Conservation (phyloP, 37 sponge, comb jelly and placozoan genomes). For the Tethya wilhelma region DNA sequence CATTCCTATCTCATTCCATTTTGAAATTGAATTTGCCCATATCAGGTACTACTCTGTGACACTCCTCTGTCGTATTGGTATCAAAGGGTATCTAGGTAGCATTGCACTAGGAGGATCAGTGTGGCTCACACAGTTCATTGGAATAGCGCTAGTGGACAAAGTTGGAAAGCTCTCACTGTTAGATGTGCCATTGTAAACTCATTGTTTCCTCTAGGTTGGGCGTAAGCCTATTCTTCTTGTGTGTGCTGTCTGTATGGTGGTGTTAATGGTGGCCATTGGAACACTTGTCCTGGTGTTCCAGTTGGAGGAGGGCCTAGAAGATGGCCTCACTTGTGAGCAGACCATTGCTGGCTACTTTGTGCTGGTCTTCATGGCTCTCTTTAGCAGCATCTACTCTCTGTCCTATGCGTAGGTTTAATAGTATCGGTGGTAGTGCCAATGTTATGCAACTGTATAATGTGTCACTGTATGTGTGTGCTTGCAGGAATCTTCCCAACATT, state of each 20-base stretch:
- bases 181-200: not conserved
- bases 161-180: too few relatives aligned
- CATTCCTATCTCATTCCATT: too few relatives aligned
- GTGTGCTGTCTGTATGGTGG: constrained; percentile 65
- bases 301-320: constrained; percentile 18
- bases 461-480: too few relatives aligned
- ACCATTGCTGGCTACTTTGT: too few relatives aligned
- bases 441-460: too few relatives aligned
- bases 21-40: too few relatives aligned
- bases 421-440: too few relatives aligned
- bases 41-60: constrained; percentile 80
- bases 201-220: constrained; percentile 50
- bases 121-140: constrained; percentile 63
- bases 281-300: constrained; percentile 20
- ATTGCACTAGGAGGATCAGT: constrained; percentile 64
- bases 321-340: constrained; percentile 25
- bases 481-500: constrained; percentile 56
- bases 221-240: constrained; percentile 66
- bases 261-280: constrained; percentile 35
- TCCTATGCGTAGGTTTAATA: too few relatives aligned
- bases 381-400: constrained; percentile 80
- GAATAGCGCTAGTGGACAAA: constrained; percentile 73
- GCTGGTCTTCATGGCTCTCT: constrained; percentile 42
- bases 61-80: constrained; percentile 54
- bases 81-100: constrained; percentile 49